Evolutionary conservation across 1,140 invertebrate genomes (phyloP), one percentile per base, ranked within the genome.

Genomic region (Glossosoma conforme): DNA sequence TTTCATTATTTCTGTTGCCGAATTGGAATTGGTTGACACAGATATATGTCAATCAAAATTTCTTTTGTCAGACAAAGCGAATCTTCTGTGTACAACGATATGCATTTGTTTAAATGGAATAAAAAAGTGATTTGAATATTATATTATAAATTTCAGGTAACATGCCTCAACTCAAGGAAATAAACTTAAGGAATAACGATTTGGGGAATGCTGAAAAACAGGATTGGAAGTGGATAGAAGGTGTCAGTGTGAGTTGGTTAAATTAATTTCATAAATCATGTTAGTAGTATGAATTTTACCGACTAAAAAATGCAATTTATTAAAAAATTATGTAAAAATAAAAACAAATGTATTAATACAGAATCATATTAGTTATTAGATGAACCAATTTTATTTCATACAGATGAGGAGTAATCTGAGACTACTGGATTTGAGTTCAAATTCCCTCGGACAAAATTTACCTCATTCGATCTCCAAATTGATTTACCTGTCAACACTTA

Each of bases 171-270:
- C 40, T 46, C 2, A 4, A 28, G 19, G 44, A 57, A 37, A 14
- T 57, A 11, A 8, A 41, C 10, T 44, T 57, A 10, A 42, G 19
- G 2, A 25, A 48, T 14, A 57, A 57, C 25, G 20, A 44, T 21
- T 32, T 57, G 20, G 55, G 50, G 4, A 32, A 8, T 10, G 13
- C 4, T 15, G 18, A 36, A 1, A 5, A 11, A 0, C 11, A n/a
- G 14, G 45, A 49, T 37, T 57, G 55, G 55, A 48, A 33, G 17
- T 57, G 55, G 55, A 33, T 57, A 2, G 48, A 52, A 32, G 48
- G 49, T 5, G n/a, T n/a, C 11, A 44, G 52, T 37, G 54, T 56
- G n/a, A 42, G 2, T 21, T 17, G 4, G 4, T 40, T 4, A 28
- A 11, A 25, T 15, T 44, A 13, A 4, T 8, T 13, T 30, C 4